Conservation (phyloP, 2,888 invertebrate genomes). For the Amphiduros pacificus region DNA sequence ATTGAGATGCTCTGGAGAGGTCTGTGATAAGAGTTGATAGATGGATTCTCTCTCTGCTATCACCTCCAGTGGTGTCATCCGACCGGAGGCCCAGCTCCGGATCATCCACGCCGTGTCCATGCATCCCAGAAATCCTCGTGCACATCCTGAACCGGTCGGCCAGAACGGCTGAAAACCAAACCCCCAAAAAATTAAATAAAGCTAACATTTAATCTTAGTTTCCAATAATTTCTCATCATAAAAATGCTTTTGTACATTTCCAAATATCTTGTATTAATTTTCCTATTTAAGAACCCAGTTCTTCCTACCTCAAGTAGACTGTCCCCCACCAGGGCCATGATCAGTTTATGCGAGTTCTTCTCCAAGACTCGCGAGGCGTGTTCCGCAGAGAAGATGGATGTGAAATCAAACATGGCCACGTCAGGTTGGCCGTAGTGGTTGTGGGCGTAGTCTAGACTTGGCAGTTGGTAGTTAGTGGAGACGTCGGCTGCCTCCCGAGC, state of each 20-base stretch:
- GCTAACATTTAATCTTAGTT: neutral
- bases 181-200: neutral
- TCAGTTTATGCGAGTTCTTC: constrained; percentile 74
- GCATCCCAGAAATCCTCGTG: constrained; percentile 92
- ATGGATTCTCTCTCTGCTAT: constrained; percentile 94
- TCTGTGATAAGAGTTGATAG: constrained; percentile 86
- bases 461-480: constrained; percentile 53
- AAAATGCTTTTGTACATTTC: neutral
- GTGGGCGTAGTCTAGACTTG: constrained; percentile 83
- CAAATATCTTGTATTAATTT: too few species aligned
- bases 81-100: constrained; percentile 75
- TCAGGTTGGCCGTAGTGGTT: constrained; percentile 98
- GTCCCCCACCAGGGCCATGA: constrained; percentile 93
- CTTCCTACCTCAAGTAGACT: constrained; percentile 85
- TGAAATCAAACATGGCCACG: constrained; percentile 98
- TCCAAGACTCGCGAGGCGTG: constrained; percentile 86
- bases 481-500: constrained; percentile 92
- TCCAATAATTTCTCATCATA: neutral
- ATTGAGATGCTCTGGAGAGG: constrained; percentile 93
- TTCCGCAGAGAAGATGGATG: constrained; percentile 96
- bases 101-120: constrained; percentile 97
- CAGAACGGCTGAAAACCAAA: constrained; percentile 72
- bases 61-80: constrained; percentile 74
- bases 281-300: neutral
- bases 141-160: constrained; percentile 99